Base-by-base conservation (phyloP, 1,140 invertebrate species). In the Lucilia sericata region DNA sequence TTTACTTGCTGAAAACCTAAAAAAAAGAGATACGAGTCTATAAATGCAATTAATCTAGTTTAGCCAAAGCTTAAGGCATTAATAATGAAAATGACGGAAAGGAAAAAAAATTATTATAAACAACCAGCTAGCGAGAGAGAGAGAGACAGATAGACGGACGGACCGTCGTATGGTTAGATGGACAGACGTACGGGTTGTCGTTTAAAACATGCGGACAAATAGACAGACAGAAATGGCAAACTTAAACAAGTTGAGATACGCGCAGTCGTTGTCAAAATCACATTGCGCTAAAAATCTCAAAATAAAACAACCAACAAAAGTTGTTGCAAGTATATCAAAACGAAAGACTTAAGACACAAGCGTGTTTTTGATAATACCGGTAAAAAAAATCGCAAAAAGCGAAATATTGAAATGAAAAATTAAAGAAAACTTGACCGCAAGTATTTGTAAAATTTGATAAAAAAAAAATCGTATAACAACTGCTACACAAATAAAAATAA, bases 341-440 rank as follows among this genome's bases (percentile, higher is more conserved):
- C 76, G 76, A 80, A 80, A 80, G 76, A 80, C 76, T 80, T 80
- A 21, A 80, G 76, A 80, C 76, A 80, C 76, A 80, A 80, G 76
- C 76, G 76, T 80, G 76, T 51, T 21, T 80, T 80, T 80, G 19
- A 80, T 80, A 80, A 80, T 80, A 49, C 76, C 42, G 76, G 76
- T 80, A 80, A 70, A 25, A 21, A 21, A 70, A 2, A 80, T 25
- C 17, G 19, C 25, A 21, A 19, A 70, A 70, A 70, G n/a, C n/a
- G 19, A 21, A 70, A 70, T 70, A 70, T 70, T 70, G 19, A 70
- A 70, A 70, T 70, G 65, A 70, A 70, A 70, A 70, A 70, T 70
- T 70, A 70, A 2, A 70, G 65, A 70, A 70, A 70, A 70, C 65
- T 70, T 70, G 65, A 70, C 65, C 65, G 65, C 65, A 70, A 70